A percentile compares a stretch with the other conserved stretches of the same genome.
Evolutionary conservation across 2,888 invertebrate species (phyloP).

Genomic region (Abscondita cerata): DNA sequence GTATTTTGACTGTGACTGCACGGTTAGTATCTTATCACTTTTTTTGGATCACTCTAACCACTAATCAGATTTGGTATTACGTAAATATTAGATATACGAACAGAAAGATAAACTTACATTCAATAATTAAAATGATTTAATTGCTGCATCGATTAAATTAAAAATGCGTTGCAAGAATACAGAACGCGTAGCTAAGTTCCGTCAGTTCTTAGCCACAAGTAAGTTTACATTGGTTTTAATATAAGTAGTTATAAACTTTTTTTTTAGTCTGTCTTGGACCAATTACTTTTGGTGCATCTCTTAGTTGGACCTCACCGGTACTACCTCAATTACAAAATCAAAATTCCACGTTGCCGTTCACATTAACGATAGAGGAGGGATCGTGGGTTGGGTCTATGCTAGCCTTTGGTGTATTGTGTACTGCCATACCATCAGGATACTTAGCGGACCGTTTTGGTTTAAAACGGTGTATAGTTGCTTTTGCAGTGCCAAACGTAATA

Average conservation of each 20-base stretch:
- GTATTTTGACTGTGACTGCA: too few species aligned
- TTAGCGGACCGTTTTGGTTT: constrained; percentile 73
- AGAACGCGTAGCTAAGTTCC: too few species aligned
- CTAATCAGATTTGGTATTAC: too few species aligned
- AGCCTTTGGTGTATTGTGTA: constrained; percentile 75
- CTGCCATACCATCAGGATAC: constrained; percentile 74
- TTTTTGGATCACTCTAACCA: too few species aligned
- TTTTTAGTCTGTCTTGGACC: constrained; percentile 72
- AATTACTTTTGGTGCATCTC: constrained; percentile 71
- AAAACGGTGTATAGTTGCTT: constrained; percentile 67
- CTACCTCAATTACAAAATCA: constrained; percentile 63
- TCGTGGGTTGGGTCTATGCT: constrained; percentile 73
- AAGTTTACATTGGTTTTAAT: constrained; percentile 29
- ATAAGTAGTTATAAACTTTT: too few species aligned
- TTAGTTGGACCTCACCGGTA: constrained; percentile 81
- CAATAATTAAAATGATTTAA: too few species aligned
- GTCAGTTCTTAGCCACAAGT: background rate
- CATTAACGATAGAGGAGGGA: constrained; percentile 55
- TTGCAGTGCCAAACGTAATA: constrained; percentile 69
- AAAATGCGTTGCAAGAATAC: too few species aligned
- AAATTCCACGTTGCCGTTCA: constrained; percentile 42
- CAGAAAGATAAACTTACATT: too few species aligned
- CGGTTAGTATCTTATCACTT: too few species aligned
- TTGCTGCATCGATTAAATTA: too few species aligned
- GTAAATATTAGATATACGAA: too few species aligned